Evolutionary conservation across 2,888 invertebrate species (phyloP), one percentile per base, ranked within the genome.

Genomic region (Sinopyrophorus schimmeli): DNA sequence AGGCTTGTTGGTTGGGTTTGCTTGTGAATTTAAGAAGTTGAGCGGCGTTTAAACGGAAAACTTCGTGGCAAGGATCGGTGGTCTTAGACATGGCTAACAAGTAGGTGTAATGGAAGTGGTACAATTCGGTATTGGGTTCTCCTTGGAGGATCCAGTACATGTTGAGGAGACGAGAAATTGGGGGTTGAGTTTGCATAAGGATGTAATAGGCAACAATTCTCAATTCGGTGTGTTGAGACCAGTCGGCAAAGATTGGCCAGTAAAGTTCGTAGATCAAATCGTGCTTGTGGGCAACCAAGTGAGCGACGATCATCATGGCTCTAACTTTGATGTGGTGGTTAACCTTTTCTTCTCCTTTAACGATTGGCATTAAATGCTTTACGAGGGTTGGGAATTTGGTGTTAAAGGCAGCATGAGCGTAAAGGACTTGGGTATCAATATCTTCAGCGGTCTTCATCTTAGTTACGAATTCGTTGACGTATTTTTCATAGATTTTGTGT

Each of bases 391-490:
- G 65, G 2, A 75, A 56, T 50, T 70, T 67, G 23, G 77, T 70
- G 60, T 80, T 80, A 26, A 63, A 68, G 37, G 79, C 63, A 1
- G 74, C 78, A 61, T 73, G 68, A 31, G 77, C 53, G 58, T 74
- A 76, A 10, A 75, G 49, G 53, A 76, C 59, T 61, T 74, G 71
- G 53, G 68, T 64, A 2, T 69, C 62, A 41, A 74, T 69, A 7
- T 64, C 61, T 21, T 59, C 58, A 24, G 65, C 42, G 5, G 44
- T 26, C 55, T 63, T 54, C 24, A 69, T 15, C 47, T 59, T 59
- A n/a, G 63, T 55, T 3, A 64, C 50, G 32, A 64, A 61, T 16
- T 56, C 38, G 4, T 39, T 37, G 3, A 69, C 53, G 47, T 66
- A 68, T 39, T 59, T 59, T 24, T 65, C 58, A 31, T 60, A 63